These are phyloP conservation scores for Falco concolor DNA, from an alignment of 2,797 vertebrate species.

Conservation along the genomic window DNA sequence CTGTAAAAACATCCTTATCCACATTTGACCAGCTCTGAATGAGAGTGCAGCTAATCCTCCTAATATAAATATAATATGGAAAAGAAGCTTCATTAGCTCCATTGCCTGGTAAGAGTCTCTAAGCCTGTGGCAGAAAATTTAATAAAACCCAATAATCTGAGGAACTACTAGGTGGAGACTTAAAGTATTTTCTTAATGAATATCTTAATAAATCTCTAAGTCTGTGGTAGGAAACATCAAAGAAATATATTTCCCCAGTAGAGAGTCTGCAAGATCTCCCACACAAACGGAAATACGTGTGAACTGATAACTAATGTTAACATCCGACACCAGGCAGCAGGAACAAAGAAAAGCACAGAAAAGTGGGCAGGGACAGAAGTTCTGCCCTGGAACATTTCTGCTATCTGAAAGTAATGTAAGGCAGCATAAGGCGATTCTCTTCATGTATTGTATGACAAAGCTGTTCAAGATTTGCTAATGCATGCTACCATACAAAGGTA, in stretches of 20 bases:
- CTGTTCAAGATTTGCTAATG: background rate
- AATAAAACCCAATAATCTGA: background rate
- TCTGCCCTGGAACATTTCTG: background rate
- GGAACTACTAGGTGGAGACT: background rate
- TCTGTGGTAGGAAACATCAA: background rate
- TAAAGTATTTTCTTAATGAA: background rate
- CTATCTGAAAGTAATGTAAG: background rate
- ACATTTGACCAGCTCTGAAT: background rate
- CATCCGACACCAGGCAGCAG: background rate
- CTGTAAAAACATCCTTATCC: background rate
- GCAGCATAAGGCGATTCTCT: background rate
- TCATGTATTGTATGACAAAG: background rate
- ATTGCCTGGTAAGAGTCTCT: background rate
- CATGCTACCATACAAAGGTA: background rate
- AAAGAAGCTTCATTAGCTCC: background rate
- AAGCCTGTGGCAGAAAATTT: background rate
- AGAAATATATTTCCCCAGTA: background rate
- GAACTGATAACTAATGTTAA: background rate
- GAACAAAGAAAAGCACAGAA: background rate
- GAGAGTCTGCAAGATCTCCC: background rate
- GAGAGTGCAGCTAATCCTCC: background rate
- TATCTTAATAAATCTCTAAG: background rate
- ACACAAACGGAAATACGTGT: background rate
- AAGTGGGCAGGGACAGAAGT: background rate
- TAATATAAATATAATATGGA: background rate